These are phyloP conservation scores for Pantherophis alleghaniensis DNA, from an alignment of 2,797 vertebrate species.

Conservation along the genomic window DNA sequence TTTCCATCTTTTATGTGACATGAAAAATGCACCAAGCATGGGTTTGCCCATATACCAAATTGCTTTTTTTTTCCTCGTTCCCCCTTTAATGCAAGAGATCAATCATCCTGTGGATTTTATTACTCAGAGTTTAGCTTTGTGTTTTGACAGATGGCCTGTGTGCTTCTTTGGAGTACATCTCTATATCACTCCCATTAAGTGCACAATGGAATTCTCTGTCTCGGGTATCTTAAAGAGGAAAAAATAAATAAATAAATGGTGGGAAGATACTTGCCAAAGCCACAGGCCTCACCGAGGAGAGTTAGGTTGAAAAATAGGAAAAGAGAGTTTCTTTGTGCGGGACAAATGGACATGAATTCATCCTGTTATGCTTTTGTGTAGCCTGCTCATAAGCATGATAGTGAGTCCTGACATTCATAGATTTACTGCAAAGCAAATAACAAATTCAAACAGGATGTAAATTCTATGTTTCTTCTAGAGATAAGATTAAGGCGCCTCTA, in stretches of 20 bases:
- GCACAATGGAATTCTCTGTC: constrained; percentile 58
- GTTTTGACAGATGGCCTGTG: constrained; percentile 72
- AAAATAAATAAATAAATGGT: constrained; percentile 52
- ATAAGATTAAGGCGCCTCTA: neutral
- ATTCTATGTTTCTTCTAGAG: neutral
- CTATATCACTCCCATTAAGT: constrained; percentile 66
- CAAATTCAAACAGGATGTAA: neutral
- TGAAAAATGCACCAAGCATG: constrained; percentile 72
- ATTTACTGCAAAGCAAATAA: neutral
- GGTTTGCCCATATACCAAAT: constrained; percentile 76
- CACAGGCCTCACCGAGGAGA: neutral
- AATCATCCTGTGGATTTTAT: constrained; percentile 74
- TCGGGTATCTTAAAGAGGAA: constrained; percentile 55
- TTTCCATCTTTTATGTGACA: constrained; percentile 76
- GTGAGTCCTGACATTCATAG: neutral
- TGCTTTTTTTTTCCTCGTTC: constrained; percentile 70
- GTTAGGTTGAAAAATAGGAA: neutral
- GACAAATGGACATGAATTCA: neutral
- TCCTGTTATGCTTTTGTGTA: neutral
- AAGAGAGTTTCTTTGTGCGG: neutral
- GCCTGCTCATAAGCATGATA: neutral
- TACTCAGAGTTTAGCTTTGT: constrained; percentile 72
- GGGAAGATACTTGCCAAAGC: constrained; percentile 29
- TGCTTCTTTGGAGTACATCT: constrained; percentile 56
- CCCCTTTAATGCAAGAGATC: constrained; percentile 75